Base-by-base conservation (phyloP, 1,140 invertebrate genomes). In the Apolygus lucorum region DNA sequence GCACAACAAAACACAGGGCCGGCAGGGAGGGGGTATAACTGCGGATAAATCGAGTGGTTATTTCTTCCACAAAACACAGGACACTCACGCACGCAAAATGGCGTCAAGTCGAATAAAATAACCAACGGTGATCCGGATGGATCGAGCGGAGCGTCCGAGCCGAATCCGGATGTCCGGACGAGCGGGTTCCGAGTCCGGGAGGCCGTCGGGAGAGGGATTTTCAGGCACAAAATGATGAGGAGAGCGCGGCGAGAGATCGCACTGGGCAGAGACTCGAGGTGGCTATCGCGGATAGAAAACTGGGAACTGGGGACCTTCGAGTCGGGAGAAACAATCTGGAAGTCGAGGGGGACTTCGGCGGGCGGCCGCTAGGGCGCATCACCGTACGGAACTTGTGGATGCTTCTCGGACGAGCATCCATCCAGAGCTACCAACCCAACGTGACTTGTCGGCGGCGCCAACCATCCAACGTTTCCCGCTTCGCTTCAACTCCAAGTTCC, bases 1-100 rank as follows among this genome's bases (percentile, higher is more conserved):
- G 54, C 34, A 42, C 4, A 42, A 42, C 17, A 42, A 42, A 42
- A 42, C 17, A 8, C 17, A 42, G 17, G 17, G 17, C n/a, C n/a
- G n/a, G n/a, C n/a, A 42, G 17, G 34, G 4, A 42, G 17, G 17
- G 34, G 17, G 17, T 42, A 59, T 11, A 59, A 17, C 54, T 24
- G 22, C 54, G 54, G 22, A 4, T 13, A 22, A 59, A 8, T 17
- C 8, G 17, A 49, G 8, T 49, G 8, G 34, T 11, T 17, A 17
- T 49, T 59, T 59, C 4, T 59, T 22, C 54, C 13, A 59, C 54
- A 49, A 59, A 59, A 59, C 54, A 59, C 54, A 11, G 34, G 34
- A 17, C 54, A 59, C 54, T 59, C 54, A 24, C 54, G 54, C 54
- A 59, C 54, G 54, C 54, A 59, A 59, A 59, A 59, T 59, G 54